Percentiles rank a stretch among this genome's conserved stretches.
Evolutionary conservation across 1,140 invertebrate species (phyloP).

Genomic region (Tetragnatha versicolor): DNA sequence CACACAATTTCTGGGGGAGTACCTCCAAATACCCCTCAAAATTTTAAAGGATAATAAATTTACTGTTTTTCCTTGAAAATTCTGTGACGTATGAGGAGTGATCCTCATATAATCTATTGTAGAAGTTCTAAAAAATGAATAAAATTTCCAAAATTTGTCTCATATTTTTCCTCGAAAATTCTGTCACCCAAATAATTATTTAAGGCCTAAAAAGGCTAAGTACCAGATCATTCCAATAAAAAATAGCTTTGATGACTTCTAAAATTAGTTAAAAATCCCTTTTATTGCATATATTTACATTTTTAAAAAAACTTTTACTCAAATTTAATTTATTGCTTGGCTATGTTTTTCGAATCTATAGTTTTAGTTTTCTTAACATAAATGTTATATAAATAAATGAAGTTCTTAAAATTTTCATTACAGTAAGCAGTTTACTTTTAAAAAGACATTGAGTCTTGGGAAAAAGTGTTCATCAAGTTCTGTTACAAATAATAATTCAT

Average conservation of each 20-base stretch:
- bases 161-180: too few species aligned
- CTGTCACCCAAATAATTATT: too few species aligned
- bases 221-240: background rate
- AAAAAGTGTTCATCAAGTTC: background rate
- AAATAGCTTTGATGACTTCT: background rate
- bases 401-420: background rate
- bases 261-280: background rate
- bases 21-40: too few species aligned
- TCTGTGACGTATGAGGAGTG: too few species aligned
- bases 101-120: too few species aligned
- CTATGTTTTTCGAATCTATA: background rate
- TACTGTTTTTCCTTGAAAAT: too few species aligned
- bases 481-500: background rate
- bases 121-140: too few species aligned
- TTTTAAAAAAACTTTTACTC: background rate
- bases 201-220: too few species aligned
- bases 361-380: background rate
- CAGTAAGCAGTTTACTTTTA: slow-evolving; percentile 38
- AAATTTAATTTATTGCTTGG: background rate
- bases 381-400: background rate
- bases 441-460: slow-evolving; percentile 35
- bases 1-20: too few species aligned
- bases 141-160: too few species aligned
- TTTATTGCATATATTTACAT: background rate
- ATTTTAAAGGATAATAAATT: too few species aligned